Conservation (phyloP, 2,113 vertebrate species). For the Pseudonaja textilis region DNA sequence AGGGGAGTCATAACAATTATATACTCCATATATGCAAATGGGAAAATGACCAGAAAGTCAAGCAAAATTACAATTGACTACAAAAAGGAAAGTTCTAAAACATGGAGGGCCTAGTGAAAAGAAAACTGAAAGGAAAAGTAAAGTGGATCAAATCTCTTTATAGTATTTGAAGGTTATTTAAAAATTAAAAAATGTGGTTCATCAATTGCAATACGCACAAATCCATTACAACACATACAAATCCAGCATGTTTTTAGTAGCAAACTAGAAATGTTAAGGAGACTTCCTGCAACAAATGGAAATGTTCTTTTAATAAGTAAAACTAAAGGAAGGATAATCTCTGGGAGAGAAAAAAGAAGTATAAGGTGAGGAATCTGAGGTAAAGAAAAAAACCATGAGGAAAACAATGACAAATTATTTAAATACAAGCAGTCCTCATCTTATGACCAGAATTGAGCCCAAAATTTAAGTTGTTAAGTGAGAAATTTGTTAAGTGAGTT, state of each 20-base stretch:
- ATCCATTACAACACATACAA: not conserved
- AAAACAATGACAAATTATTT: not conserved
- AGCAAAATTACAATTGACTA: not conserved
- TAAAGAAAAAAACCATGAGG: not conserved
- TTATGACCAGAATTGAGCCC: not conserved
- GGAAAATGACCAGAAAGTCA: not conserved
- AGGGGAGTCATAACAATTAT: too few relatives aligned
- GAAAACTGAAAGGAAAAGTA: not conserved
- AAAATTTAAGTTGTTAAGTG: too few relatives aligned
- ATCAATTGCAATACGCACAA: not conserved
- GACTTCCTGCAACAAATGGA: not conserved
- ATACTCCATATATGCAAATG: not conserved
- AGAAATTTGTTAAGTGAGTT: too few relatives aligned
- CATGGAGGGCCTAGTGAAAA: not conserved
- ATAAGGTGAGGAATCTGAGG: not conserved
- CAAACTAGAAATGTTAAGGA: not conserved
- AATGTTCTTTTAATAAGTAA: not conserved
- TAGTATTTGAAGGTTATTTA: not conserved
- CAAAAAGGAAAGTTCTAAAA: not conserved
- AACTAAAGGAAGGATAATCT: not conserved
- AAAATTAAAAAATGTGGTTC: not conserved
- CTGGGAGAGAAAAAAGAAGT: not conserved
- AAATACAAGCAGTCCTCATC: not conserved
- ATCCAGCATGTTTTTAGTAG: not conserved
- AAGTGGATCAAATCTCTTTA: not conserved